These are phyloP conservation scores for Drosophila azteca DNA, from an alignment of 1,140 invertebrate genomes.

Conservation along the genomic window DNA sequence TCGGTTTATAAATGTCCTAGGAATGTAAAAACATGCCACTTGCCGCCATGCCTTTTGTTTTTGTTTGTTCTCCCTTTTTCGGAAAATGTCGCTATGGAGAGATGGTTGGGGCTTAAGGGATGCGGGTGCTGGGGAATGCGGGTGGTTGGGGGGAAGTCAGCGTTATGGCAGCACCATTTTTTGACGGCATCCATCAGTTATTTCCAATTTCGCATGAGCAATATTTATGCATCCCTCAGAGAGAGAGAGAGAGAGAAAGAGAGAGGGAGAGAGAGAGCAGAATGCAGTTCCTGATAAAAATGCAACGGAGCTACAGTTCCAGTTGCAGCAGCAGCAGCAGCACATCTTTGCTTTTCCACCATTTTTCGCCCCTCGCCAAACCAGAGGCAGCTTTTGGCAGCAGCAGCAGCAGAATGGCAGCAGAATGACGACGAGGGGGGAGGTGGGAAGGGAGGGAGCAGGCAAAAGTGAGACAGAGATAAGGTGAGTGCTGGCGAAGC, in stretches of 20 bases:
- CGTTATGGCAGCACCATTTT: slow-evolving; percentile 61
- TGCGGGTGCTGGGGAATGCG: no score
- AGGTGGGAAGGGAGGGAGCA: no score
- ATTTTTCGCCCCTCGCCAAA: slow-evolving; percentile 20
- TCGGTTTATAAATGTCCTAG: slow-evolving; percentile 78
- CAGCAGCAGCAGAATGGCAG: no score
- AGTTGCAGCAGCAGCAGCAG: slow-evolving; percentile 1
- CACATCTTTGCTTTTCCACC: slow-evolving; percentile 35
- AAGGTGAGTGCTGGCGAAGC: not conserved
- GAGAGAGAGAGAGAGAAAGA: not conserved
- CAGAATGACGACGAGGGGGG: no score
- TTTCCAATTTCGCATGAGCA: slow-evolving; percentile 76
- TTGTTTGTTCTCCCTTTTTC: slow-evolving; percentile 20
- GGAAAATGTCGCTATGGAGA: not conserved
- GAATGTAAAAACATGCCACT: slow-evolving; percentile 52
- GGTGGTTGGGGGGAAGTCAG: slow-evolving; percentile 33
- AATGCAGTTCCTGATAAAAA: slow-evolving; percentile 58
- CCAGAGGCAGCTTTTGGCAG: not conserved
- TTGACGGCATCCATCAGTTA: slow-evolving; percentile 79
- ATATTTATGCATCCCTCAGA: slow-evolving; percentile 67
- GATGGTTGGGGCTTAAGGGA: slow-evolving; percentile 1
- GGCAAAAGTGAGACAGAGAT: not conserved
- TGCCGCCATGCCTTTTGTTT: slow-evolving; percentile 51
- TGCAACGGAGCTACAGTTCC: slow-evolving; percentile 34
- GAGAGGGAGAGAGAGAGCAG: slow-evolving; percentile 2